Evolutionary conservation across 2,888 invertebrate genomes (phyloP).

Genomic region (Aelia acuminata): DNA sequence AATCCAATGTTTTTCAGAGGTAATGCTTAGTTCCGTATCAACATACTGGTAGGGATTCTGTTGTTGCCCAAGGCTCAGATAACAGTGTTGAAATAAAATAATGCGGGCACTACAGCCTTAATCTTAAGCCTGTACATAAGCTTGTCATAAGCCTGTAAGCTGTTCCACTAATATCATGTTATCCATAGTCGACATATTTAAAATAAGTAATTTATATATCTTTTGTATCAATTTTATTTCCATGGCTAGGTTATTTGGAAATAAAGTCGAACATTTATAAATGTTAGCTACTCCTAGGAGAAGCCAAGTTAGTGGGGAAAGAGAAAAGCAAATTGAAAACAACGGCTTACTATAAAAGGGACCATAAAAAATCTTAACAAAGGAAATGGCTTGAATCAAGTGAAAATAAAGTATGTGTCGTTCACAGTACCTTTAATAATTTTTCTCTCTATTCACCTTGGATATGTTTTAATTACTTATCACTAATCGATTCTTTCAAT

Average conservation of each 20-base stretch:
- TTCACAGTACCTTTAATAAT: too few relatives aligned
- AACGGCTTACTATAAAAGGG: background rate
- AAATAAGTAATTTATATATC: too few relatives aligned
- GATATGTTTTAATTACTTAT: too few relatives aligned
- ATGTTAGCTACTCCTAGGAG: background rate
- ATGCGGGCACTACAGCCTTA: background rate
- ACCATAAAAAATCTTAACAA: slow-evolving; percentile 3
- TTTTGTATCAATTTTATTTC: background rate
- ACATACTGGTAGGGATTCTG: background rate
- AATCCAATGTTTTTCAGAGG: background rate
- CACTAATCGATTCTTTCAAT: too few relatives aligned
- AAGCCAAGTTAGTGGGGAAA: background rate
- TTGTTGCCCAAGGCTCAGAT: background rate
- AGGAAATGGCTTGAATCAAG: slow-evolving; percentile 14
- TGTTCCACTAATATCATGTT: too few relatives aligned
- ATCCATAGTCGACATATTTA: too few relatives aligned
- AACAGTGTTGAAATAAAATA: background rate
- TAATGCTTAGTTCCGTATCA: background rate
- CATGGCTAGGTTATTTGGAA: background rate
- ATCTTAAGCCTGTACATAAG: background rate
- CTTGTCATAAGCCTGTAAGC: too few relatives aligned
- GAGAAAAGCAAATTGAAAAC: background rate
- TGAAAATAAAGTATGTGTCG: too few relatives aligned
- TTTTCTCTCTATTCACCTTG: too few relatives aligned
- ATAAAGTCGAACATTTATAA: too few relatives aligned